phyloP scores from a whole-genome alignment of 2,113 vertebrate genomes.

The Zosterops lateralis region DNA sequence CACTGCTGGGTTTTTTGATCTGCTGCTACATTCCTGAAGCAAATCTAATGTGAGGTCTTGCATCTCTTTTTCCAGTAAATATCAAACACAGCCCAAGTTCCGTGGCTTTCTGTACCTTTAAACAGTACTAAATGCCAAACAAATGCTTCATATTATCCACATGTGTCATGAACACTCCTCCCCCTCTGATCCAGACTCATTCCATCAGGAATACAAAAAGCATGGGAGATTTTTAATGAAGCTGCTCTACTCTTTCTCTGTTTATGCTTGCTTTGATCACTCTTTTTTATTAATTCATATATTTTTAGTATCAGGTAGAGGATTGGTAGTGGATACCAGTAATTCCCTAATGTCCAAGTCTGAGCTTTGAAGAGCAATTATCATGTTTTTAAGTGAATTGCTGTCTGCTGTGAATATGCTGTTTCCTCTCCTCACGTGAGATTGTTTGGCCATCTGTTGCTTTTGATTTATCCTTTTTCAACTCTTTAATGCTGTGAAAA shows the following conservation, averaged over 20 bases:
- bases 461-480: slow-evolving; percentile 27
- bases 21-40: not conserved
- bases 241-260: not conserved
- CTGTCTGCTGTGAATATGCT: not conserved
- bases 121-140: not conserved
- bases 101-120: not conserved
- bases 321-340: not conserved
- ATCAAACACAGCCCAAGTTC: not conserved
- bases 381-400: not conserved
- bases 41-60: not conserved
- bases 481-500: not conserved
- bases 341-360: not conserved
- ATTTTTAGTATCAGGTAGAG: not conserved
- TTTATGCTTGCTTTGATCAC: not conserved
- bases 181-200: not conserved
- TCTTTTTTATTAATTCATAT: not conserved
- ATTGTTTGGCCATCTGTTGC: slow-evolving; percentile 37
- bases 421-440: not conserved
- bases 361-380: not conserved
- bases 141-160: not conserved
- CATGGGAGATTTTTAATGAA: not conserved
- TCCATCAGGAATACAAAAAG: not conserved
- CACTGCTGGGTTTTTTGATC: not conserved
- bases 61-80: not conserved
- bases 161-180: not conserved